phyloP scores from a whole-genome alignment of 1,140 invertebrate genomes.

The Magallana ariakensis region DNA sequence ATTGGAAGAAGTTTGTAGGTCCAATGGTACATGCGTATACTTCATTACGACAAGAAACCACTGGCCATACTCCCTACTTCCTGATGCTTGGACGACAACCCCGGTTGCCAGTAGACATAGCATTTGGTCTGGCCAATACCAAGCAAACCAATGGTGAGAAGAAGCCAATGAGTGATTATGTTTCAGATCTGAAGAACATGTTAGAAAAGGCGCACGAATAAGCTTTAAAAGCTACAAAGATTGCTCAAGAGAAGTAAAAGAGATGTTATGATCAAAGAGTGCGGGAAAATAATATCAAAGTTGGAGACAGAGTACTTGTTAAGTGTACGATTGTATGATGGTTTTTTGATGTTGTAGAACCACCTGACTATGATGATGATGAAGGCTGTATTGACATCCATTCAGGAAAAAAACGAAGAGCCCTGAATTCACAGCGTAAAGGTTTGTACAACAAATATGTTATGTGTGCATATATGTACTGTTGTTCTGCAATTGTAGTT shows the following conservation, averaged over 20 bases:
- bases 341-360: no score
- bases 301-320: constrained; percentile 56
- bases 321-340: no score
- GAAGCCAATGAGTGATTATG: constrained; percentile 40
- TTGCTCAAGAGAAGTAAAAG: constrained; percentile 38
- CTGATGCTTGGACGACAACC: constrained; percentile 57
- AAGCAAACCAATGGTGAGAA: background rate
- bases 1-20: constrained; percentile 51
- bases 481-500: no score
- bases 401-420: no score
- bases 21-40: constrained; percentile 55
- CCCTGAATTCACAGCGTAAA: no score
- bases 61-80: constrained; percentile 55
- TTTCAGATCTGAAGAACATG: background rate
- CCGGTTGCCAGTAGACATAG: constrained; percentile 51
- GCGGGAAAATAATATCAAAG: background rate
- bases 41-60: constrained; percentile 51
- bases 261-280: constrained; percentile 7
- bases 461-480: no score
- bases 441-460: no score
- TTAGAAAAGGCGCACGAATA: constrained; percentile 32
- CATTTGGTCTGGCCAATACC: constrained; percentile 55
- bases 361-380: no score
- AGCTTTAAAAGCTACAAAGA: constrained; percentile 18
- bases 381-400: no score